Evolutionary conservation across 2,113 vertebrate species (phyloP).

Genomic region (Odobenus rosmarus): DNA sequence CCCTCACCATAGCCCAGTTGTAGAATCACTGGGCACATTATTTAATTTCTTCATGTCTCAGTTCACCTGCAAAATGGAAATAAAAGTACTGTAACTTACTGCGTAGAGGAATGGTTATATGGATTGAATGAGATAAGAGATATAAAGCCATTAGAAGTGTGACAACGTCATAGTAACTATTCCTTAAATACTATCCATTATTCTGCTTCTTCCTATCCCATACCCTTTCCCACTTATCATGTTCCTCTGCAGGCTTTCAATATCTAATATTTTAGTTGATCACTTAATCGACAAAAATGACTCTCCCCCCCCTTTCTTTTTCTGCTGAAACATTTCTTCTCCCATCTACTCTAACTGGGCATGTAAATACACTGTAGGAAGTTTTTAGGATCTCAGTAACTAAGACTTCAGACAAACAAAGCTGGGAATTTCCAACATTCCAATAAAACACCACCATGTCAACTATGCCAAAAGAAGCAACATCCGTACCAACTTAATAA

Average conservation of each 20-base stretch:
- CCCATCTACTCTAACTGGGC: background rate
- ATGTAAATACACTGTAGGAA: background rate
- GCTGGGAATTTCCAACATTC: slow-evolving; percentile 7
- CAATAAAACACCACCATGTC: background rate
- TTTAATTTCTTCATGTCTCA: background rate
- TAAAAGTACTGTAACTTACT: background rate
- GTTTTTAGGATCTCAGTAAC: background rate
- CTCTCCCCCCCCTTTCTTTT: background rate
- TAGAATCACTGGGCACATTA: background rate
- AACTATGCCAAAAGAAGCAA: background rate
- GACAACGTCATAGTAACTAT: background rate
- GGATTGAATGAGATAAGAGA: background rate
- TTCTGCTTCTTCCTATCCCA: background rate
- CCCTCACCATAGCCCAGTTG: background rate
- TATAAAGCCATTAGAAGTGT: background rate
- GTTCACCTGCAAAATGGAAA: background rate
- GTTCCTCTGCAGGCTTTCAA: background rate
- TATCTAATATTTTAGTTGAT: background rate
- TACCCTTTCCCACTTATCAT: background rate
- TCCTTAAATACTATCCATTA: background rate
- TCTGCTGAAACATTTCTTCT: background rate
- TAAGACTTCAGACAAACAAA: slow-evolving; percentile 17
- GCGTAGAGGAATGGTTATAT: background rate
- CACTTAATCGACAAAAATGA: background rate
- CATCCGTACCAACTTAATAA: background rate